A percentile compares a stretch with the other conserved stretches of the same genome.
phyloP scores from a whole-genome alignment of 2,797 vertebrate species.

The Leuciscus waleckii region DNA sequence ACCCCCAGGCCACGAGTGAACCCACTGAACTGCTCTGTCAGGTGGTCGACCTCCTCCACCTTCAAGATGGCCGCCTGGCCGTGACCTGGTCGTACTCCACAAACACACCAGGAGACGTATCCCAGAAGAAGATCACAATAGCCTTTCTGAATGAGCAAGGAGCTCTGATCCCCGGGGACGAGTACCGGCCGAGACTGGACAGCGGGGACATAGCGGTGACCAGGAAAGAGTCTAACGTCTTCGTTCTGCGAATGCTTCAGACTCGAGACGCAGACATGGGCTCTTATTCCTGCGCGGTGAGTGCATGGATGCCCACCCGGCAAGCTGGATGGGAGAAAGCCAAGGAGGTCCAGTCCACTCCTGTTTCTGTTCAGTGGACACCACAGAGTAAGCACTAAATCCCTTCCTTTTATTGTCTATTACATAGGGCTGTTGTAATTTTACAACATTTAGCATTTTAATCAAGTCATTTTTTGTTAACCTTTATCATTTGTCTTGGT shows the following conservation, averaged over 20 bases:
- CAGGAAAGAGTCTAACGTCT: slow-evolving; percentile 71
- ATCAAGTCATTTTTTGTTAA: no score
- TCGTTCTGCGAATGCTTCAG: slow-evolving; percentile 82
- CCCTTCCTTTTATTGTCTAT: background rate
- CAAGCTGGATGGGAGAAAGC: slow-evolving; percentile 65
- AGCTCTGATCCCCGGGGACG: slow-evolving; percentile 70
- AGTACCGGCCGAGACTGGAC: slow-evolving; percentile 72
- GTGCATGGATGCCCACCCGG: slow-evolving; percentile 65
- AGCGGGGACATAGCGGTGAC: slow-evolving; percentile 79
- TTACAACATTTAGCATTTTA: no score
- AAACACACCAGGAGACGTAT: slow-evolving; percentile 30
- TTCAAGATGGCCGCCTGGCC: slow-evolving; percentile 63
- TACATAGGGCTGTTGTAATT: no score
- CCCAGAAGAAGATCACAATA: slow-evolving; percentile 59
- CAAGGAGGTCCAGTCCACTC: slow-evolving; percentile 64
- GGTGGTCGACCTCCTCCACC: slow-evolving; percentile 63
- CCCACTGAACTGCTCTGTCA: slow-evolving; percentile 80
- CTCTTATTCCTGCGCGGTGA: slow-evolving; percentile 72
- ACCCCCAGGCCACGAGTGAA: slow-evolving; percentile 77
- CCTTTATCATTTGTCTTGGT: no score
- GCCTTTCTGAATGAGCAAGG: slow-evolving; percentile 78
- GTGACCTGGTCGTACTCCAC: slow-evolving; percentile 80
- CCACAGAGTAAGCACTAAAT: slow-evolving; percentile 69
- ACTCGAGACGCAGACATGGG: slow-evolving; percentile 80
- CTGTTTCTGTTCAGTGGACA: slow-evolving; percentile 70